Base-by-base conservation (phyloP, 1,140 invertebrate species). In the Chironomus striatipennis region DNA sequence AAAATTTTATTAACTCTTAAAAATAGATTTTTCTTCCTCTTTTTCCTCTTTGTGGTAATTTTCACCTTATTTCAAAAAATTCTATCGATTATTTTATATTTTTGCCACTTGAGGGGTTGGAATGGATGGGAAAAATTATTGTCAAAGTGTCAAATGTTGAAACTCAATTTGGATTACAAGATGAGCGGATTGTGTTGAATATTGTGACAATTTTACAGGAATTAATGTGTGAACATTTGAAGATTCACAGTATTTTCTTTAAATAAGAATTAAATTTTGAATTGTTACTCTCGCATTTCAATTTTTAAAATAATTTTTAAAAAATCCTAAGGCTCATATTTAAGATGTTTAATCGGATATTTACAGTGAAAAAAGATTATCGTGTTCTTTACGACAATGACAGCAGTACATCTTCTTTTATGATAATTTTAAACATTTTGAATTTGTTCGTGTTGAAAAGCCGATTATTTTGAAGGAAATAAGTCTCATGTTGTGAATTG, bases 321-420 rank as follows among this genome's bases (percentile, higher is more conserved):
- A 5, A 34, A 34, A n/a, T n/a, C n/a, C n/a, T n/a, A n/a, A n/a
- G n/a, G n/a, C n/a, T 34, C 24, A 57, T 1, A 57, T 15, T 12
- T 18, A 70, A 20, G 18, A 70, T 70, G 20, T 20, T 70, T 70
- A 70, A 70, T 70, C 65, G 65, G 65, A 70, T 70, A 70, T 20
- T 10, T 9, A 21, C 17, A 20, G 20, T 10, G 18, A 21, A 70
- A 70, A 18, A 5, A 70, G 20, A 70, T 18, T 9, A 70, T 20
- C n/a, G 10, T 8, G 20, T 20, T 18, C 17, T 20, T 20, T 57
- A 57, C 15, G 7, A 12, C 17, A 17, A 70, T 18, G 7, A 70
- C 24, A 34, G 24, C 24, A 34, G 24, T 5, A 5, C 24, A 34
- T 34, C 24, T 34, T 34, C 24, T 34, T 1, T 34, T 34, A 5